Evolutionary conservation across 92 coral and sea anemone genomes (phyloP).

Genomic region (Actinostola sp.): DNA sequence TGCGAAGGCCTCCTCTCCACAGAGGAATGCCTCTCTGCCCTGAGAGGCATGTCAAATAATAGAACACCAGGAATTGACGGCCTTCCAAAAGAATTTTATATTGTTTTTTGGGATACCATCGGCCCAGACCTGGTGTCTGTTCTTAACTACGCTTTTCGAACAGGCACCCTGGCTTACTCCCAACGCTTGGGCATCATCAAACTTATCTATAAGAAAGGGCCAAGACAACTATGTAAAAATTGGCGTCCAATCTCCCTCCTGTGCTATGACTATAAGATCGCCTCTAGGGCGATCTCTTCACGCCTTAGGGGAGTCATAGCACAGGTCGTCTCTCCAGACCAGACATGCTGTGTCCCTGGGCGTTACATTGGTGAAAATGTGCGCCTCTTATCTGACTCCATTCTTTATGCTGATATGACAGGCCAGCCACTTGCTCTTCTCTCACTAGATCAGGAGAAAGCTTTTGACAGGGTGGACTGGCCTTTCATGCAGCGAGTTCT

Average conservation of each 20-base stretch:
- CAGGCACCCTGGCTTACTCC: conserved; percentile 6
- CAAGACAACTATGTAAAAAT: conserved; percentile 20
- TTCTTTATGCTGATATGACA: no score
- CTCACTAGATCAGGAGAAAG: conserved; percentile 8
- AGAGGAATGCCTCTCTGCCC: conserved; percentile 29
- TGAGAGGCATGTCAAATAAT: conserved; percentile 16
- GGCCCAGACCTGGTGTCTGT: conserved; percentile 47
- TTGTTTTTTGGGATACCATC: conserved; percentile 38
- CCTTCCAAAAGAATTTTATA: conserved; percentile 59
- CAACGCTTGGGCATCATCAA: conserved; percentile 38
- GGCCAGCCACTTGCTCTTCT: neutral
- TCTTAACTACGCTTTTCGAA: conserved; percentile 9
- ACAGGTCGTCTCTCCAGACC: neutral
- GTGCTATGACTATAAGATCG: conserved; percentile 56
- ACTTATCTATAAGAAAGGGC: conserved; percentile 55
- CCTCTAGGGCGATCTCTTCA: conserved; percentile 3
- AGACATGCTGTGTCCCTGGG: neutral
- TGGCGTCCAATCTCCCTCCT: conserved; percentile 69
- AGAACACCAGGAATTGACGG: conserved; percentile 59
- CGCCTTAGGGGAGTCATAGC: neutral
- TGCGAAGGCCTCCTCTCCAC: conserved; percentile 54
- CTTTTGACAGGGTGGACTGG: conserved; percentile 24
- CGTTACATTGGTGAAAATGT: neutral
- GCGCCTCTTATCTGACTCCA: neutral
- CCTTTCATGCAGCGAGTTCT: neutral